phyloP scores from a whole-genome alignment of 2,888 invertebrate species.

The Macaria liturata region DNA sequence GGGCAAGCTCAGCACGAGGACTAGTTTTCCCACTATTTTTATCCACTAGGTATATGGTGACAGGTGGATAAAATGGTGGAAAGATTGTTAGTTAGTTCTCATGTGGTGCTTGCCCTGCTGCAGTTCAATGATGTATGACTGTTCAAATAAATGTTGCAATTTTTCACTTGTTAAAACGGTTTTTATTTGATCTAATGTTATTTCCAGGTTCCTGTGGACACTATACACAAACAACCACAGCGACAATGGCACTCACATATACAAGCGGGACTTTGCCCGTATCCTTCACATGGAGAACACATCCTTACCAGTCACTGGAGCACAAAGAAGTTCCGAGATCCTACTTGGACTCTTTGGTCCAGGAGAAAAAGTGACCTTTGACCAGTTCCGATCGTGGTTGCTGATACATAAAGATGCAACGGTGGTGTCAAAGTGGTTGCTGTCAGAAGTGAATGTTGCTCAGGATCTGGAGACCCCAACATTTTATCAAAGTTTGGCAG shows the following conservation, averaged over 20 bases:
- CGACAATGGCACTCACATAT: conserved; percentile 85
- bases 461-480: conserved; percentile 94
- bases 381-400: conserved; percentile 92
- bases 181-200: no score
- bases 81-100: no score
- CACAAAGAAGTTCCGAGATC: conserved; percentile 62
- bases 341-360: conserved; percentile 68
- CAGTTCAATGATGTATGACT: no score
- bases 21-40: no score
- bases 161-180: no score
- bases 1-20: no score
- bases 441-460: conserved; percentile 89
- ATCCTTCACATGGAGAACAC: conserved; percentile 84
- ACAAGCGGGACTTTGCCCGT: conserved; percentile 88
- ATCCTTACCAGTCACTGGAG: conserved; percentile 61
- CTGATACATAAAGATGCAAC: conserved; percentile 89
- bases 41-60: no score
- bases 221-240: conserved; percentile 92
- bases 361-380: conserved; percentile 84
- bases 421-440: conserved; percentile 91
- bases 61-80: no score
- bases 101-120: no score
- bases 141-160: no score
- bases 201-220: conserved; percentile 89
- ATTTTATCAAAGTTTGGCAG: conserved; percentile 96